Evolutionary conservation across 1,140 invertebrate species (phyloP).

Genomic region (Drosophila murphyi): DNA sequence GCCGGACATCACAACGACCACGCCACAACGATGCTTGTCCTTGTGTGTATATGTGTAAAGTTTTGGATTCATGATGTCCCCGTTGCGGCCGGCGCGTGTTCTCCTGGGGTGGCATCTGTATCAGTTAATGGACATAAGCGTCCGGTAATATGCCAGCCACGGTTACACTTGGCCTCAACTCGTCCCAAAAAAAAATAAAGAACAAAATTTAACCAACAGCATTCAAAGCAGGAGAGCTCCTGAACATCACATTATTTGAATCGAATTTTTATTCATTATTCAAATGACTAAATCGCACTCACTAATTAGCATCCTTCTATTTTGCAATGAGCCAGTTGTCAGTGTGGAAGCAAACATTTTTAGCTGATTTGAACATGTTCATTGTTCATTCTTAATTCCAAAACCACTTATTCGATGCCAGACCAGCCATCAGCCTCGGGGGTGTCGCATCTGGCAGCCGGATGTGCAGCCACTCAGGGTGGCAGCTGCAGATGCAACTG

Average conservation of each 20-base stretch:
- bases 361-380: not conserved
- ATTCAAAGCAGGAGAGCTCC: too few relatives aligned
- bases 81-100: conserved; percentile 52
- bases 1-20: conserved; percentile 18
- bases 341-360: not conserved
- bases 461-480: conserved; percentile 46
- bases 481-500: conserved; percentile 20
- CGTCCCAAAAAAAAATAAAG: conserved; percentile 4
- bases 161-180: conserved; percentile 10
- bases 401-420: not conserved
- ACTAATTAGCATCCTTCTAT: conserved; percentile 14
- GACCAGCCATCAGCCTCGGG: not conserved
- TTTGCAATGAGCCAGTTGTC: not conserved
- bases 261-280: not conserved
- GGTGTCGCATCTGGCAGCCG: conserved; percentile 56
- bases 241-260: not conserved
- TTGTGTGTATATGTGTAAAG: conserved; percentile 32
- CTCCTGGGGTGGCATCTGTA: conserved; percentile 78
- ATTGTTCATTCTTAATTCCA: not conserved
- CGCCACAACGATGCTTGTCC: not conserved
- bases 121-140: conserved; percentile 71
- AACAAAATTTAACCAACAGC: not conserved
- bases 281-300: conserved; percentile 9
- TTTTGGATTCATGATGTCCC: conserved; percentile 57
- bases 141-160: conserved; percentile 73